Evolutionary conservation across 1,140 invertebrate genomes (phyloP).

Genomic region (Zaprionus ghesquierei): DNA sequence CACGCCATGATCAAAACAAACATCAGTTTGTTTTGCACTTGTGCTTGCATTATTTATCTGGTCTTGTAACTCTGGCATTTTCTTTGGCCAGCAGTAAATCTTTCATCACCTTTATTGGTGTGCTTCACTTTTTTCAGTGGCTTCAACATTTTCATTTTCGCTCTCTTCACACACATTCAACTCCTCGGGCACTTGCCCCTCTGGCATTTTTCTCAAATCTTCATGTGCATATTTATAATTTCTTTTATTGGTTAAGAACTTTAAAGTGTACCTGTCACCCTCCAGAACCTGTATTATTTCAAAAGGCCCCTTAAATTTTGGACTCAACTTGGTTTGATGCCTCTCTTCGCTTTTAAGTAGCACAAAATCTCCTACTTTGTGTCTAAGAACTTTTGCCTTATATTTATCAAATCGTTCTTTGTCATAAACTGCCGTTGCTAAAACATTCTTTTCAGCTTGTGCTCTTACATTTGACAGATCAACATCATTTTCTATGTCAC

Average conservation of each 20-base stretch:
- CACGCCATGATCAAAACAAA: too few species aligned
- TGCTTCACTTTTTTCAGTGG: not conserved
- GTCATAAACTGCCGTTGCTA: not conserved
- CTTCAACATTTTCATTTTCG: not conserved
- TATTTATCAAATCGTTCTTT: not conserved
- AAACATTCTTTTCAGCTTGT: not conserved
- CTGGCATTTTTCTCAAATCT: too few species aligned
- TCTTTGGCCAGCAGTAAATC: not conserved
- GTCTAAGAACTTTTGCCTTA: not conserved
- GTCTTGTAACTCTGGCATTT: not conserved
- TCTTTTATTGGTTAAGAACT: too few species aligned
- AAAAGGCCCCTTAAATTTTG: slow-evolving; percentile 3
- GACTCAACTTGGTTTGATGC: not conserved
- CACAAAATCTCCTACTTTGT: not conserved
- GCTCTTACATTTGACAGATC: not conserved
- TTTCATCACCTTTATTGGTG: not conserved
- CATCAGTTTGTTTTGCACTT: too few species aligned
- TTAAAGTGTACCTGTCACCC: too few species aligned
- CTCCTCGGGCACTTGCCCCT: too few species aligned
- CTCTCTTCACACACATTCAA: not conserved
- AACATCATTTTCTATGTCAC: not conserved
- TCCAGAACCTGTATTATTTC: slow-evolving; percentile 1
- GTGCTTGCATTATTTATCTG: not conserved
- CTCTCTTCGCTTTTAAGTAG: not conserved
- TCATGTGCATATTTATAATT: too few species aligned